A percentile compares a stretch with the other conserved stretches of the same genome.
Evolutionary conservation across 64 coral and sea anemone genomes (phyloP).

Genomic region (Porites lutea): DNA sequence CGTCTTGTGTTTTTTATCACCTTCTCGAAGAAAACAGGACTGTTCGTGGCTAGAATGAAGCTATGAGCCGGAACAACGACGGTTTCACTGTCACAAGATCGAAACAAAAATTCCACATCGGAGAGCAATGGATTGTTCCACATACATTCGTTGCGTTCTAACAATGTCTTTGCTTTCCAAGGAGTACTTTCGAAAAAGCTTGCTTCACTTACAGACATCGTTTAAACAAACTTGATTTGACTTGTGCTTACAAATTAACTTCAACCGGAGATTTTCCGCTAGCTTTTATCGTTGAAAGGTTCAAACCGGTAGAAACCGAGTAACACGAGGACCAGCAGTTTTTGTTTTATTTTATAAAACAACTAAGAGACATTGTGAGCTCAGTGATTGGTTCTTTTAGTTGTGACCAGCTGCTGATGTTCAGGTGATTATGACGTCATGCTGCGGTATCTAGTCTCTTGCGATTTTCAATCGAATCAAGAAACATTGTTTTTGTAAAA

Average conservation of each 20-base stretch:
- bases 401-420: too few relatives aligned
- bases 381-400: too few relatives aligned
- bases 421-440: too few relatives aligned
- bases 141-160: constrained; percentile 37
- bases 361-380: not conserved
- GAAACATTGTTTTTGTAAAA: too few relatives aligned
- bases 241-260: too few relatives aligned
- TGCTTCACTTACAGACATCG: not conserved
- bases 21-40: constrained; percentile 77
- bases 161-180: not conserved
- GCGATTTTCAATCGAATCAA: too few relatives aligned
- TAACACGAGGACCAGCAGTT: not conserved
- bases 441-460: too few relatives aligned
- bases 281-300: not conserved
- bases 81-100: not conserved
- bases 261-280: too few relatives aligned
- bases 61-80: constrained; percentile 61
- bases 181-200: not conserved
- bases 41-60: constrained; percentile 65
- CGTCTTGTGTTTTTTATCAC: constrained; percentile 32
- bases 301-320: not conserved
- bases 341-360: not conserved
- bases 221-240: not conserved
- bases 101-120: constrained; percentile 53
- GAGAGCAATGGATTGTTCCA: constrained; percentile 60